These are phyloP conservation scores for Mythimna albipuncta DNA, from an alignment of 2,888 invertebrate species.

Conservation along the genomic window DNA sequence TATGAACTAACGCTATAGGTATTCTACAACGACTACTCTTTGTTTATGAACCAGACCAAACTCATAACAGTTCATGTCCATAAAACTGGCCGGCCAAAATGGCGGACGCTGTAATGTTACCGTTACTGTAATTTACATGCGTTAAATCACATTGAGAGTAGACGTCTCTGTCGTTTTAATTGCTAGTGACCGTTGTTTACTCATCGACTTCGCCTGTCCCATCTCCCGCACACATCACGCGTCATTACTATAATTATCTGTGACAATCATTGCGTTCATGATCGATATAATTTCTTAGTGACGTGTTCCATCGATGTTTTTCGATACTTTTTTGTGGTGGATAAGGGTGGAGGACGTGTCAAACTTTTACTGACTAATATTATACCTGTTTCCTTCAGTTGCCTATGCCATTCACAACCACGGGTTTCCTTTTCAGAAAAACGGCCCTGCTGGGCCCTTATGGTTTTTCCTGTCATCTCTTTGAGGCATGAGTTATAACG, in stretches of 20 bases:
- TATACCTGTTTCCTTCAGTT: too few relatives aligned
- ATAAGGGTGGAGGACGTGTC: too few relatives aligned
- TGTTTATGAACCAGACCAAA: conserved; percentile 23
- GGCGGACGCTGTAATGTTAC: conserved; percentile 1
- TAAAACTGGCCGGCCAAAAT: conserved; percentile 26
- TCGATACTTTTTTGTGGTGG: neutral
- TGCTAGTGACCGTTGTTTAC: conserved; percentile 32
- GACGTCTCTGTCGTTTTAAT: conserved; percentile 41
- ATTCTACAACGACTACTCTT: conserved; percentile 4
- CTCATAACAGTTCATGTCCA: conserved; percentile 18
- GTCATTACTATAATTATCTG: conserved; percentile 43
- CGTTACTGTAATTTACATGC: conserved; percentile 19
- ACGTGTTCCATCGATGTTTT: neutral
- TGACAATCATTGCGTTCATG: conserved; percentile 20
- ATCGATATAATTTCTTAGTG: conserved; percentile 27
- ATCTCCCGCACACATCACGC: conserved; percentile 24
- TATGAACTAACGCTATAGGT: neutral
- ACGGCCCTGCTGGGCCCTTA: too few relatives aligned
- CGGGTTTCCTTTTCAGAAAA: too few relatives aligned
- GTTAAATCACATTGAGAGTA: conserved; percentile 24
- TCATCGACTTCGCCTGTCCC: conserved; percentile 12
- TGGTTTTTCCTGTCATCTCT: too few relatives aligned
- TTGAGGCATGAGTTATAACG: too few relatives aligned
- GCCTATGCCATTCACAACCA: too few relatives aligned
- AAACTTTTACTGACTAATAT: too few relatives aligned